These are phyloP conservation scores for Calyptommatus sinebrachiatus DNA, from an alignment of 2,113 vertebrate species.

Conservation along the genomic window DNA sequence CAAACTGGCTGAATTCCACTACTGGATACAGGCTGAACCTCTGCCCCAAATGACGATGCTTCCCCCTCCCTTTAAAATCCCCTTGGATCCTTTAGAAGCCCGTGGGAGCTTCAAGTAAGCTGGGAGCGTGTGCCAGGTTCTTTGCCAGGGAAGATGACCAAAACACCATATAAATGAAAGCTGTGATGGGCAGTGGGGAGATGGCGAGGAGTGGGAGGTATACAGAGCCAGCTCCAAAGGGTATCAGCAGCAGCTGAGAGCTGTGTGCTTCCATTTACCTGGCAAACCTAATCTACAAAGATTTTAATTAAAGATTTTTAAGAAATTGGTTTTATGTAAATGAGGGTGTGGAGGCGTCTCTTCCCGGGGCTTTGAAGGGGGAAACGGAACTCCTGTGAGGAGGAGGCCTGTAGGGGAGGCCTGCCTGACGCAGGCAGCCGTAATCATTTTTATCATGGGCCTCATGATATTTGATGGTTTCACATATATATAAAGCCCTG, in stretches of 20 bases:
- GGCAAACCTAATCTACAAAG: conserved; percentile 25
- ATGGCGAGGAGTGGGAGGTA: not conserved
- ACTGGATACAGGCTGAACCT: too few species aligned
- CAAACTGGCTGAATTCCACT: too few species aligned
- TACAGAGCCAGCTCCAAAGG: not conserved
- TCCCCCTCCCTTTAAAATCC: too few species aligned
- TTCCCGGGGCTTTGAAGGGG: not conserved
- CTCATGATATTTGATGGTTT: conserved; percentile 11
- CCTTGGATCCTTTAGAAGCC: too few species aligned
- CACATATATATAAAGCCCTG: not conserved
- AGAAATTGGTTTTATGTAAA: conserved; percentile 40
- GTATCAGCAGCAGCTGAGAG: not conserved
- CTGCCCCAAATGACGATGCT: too few species aligned
- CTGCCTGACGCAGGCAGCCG: not conserved
- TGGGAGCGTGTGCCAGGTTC: too few species aligned
- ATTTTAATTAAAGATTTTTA: conserved; percentile 35
- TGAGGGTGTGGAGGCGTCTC: not conserved
- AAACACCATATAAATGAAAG: not conserved
- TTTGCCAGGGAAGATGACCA: too few species aligned
- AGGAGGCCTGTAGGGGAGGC: not conserved
- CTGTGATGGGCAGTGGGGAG: not conserved
- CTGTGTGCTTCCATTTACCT: not conserved
- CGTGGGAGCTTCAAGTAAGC: too few species aligned
- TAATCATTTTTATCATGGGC: conserved; percentile 15
- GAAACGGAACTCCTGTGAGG: not conserved